Evolutionary conservation across 2,888 invertebrate species (phyloP).

Genomic region (Eupithecia abbreviata): DNA sequence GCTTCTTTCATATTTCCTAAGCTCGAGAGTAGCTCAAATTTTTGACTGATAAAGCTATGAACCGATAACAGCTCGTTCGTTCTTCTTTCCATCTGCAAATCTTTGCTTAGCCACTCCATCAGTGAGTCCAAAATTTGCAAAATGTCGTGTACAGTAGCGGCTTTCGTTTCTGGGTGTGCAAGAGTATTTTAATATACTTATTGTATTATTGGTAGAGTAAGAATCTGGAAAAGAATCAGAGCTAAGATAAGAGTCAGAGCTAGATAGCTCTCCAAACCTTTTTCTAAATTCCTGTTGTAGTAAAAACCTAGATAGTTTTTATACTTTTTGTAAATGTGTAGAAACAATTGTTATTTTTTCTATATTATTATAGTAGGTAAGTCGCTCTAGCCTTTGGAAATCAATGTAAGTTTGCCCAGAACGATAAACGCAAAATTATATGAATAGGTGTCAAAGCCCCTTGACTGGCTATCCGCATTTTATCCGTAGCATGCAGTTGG

Average conservation of each 20-base stretch:
- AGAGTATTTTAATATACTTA: neutral
- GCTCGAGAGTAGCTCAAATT: constrained; percentile 6
- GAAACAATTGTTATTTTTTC: neutral
- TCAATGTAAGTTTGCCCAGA: neutral
- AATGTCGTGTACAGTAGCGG: neutral
- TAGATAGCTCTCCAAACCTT: too few relatives aligned
- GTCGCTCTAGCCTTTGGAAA: neutral
- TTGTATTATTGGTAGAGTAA: neutral
- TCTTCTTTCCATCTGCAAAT: neutral
- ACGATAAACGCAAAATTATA: neutral
- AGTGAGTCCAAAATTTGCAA: neutral
- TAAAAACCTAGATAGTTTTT: too few relatives aligned
- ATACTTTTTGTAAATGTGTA: too few relatives aligned
- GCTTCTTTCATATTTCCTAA: constrained; percentile 34
- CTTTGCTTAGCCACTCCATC: neutral
- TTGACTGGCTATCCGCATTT: neutral
- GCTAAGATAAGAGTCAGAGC: too few relatives aligned
- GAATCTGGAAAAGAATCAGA: too few relatives aligned
- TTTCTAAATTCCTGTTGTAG: too few relatives aligned
- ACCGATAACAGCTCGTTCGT: neutral
- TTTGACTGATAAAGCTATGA: constrained; percentile 1
- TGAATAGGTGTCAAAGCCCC: neutral
- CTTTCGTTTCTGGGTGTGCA: neutral
- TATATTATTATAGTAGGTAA: neutral
- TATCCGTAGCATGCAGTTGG: neutral